Conservation (phyloP, 2,797 vertebrate species). For the Darevskia mixta region DNA sequence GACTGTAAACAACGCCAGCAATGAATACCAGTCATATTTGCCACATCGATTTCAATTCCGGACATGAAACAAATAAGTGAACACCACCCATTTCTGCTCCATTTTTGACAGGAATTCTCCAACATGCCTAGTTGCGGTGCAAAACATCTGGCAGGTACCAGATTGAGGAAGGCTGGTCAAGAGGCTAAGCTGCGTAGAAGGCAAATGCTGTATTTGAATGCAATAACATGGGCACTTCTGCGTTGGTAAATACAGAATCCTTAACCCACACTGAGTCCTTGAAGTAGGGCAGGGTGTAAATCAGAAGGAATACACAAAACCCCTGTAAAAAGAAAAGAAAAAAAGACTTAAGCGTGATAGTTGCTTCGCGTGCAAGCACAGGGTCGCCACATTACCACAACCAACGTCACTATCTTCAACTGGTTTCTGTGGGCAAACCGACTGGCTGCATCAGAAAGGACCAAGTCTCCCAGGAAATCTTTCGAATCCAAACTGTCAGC, state of each 20-base stretch:
- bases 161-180: neutral
- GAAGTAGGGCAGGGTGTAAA: neutral
- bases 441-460: neutral
- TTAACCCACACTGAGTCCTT: neutral
- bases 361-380: neutral
- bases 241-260: neutral
- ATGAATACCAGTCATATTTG: too few relatives aligned
- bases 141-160: too few relatives aligned
- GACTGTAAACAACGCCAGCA: too few relatives aligned
- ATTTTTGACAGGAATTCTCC: too few relatives aligned
- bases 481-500: neutral
- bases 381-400: neutral
- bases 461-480: neutral
- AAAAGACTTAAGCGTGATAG: neutral
- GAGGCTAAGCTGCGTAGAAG: neutral
- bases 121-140: too few relatives aligned
- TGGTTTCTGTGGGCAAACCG: conserved; percentile 30
- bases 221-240: neutral
- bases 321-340: neutral
- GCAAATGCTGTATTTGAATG: neutral
- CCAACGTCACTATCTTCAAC: neutral
- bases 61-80: too few relatives aligned
- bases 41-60: too few relatives aligned
- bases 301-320: neutral
- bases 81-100: too few relatives aligned